phyloP scores from a whole-genome alignment of 2,797 vertebrate genomes.

The Microcaecilia unicolor region DNA sequence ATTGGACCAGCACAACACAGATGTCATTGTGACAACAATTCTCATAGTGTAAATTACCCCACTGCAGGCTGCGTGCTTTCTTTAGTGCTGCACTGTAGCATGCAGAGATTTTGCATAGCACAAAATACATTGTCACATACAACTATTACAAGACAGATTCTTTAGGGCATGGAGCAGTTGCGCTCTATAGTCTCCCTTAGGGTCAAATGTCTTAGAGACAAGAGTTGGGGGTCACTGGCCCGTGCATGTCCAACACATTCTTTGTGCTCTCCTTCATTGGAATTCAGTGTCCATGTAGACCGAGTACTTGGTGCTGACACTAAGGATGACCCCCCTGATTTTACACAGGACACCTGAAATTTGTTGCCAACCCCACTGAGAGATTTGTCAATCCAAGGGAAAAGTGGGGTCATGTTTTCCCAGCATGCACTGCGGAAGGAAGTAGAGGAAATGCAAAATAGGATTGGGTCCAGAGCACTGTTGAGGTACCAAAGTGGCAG shows the following conservation, averaged over 20 bases:
- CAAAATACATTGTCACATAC: too few species aligned
- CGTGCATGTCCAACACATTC: not conserved
- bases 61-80: too few species aligned
- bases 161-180: not conserved
- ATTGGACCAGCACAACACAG: too few species aligned
- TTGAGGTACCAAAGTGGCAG: conserved; percentile 68
- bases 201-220: conserved; percentile 3
- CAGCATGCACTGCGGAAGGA: conserved; percentile 57
- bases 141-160: too few species aligned
- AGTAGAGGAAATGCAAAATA: conserved; percentile 64
- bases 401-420: conserved; percentile 43
- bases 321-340: conserved; percentile 3
- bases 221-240: not conserved
- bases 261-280: conserved; percentile 19
- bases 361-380: not conserved
- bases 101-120: too few species aligned
- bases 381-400: not conserved
- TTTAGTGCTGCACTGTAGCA: too few species aligned
- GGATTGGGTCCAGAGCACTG: conserved; percentile 57
- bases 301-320: conserved; percentile 7
- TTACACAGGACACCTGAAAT: not conserved
- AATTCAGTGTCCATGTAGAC: conserved; percentile 22
- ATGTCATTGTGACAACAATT: too few species aligned
- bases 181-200: not conserved
- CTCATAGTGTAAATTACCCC: too few species aligned